These are phyloP conservation scores for Nemoura dubitans DNA, from an alignment of 2,888 invertebrate species.

Conservation along the genomic window DNA sequence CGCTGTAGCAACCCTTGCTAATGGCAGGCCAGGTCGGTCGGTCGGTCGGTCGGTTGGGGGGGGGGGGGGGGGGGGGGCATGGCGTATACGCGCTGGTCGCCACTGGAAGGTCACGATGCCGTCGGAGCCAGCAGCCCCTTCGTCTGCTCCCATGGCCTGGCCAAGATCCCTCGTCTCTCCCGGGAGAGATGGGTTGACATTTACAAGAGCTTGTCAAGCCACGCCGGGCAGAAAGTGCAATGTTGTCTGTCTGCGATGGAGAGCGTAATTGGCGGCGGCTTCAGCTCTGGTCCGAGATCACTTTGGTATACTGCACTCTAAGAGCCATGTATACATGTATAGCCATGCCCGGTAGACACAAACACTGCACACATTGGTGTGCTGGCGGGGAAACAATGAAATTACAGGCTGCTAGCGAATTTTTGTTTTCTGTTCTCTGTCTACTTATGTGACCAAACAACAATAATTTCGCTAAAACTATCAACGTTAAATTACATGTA, in stretches of 20 bases:
- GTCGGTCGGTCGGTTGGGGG: too few relatives aligned
- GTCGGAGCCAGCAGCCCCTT: neutral
- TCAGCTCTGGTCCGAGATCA: too few relatives aligned
- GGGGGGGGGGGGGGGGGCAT: too few relatives aligned
- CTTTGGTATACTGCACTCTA: neutral
- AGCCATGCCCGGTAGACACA: too few relatives aligned
- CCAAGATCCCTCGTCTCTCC: neutral
- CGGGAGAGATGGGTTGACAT: slow-evolving; percentile 2
- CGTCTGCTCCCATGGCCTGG: neutral
- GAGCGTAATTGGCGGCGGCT: neutral
- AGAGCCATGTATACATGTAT: neutral
- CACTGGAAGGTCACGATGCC: neutral
- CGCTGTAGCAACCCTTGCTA: neutral
- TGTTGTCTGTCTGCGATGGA: neutral
- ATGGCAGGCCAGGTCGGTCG: neutral
- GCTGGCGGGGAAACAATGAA: neutral
- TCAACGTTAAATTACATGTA: neutral
- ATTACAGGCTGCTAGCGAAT: neutral
- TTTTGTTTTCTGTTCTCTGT: neutral
- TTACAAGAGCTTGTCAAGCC: neutral
- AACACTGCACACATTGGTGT: too few relatives aligned
- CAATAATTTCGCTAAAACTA: neutral
- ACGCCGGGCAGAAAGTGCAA: neutral
- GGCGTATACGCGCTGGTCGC: too few relatives aligned
- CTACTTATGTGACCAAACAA: neutral